A percentile compares a stretch with the other conserved stretches of the same genome.
phyloP scores from a whole-genome alignment of 1,140 invertebrate species.

The Cydia strobilella region DNA sequence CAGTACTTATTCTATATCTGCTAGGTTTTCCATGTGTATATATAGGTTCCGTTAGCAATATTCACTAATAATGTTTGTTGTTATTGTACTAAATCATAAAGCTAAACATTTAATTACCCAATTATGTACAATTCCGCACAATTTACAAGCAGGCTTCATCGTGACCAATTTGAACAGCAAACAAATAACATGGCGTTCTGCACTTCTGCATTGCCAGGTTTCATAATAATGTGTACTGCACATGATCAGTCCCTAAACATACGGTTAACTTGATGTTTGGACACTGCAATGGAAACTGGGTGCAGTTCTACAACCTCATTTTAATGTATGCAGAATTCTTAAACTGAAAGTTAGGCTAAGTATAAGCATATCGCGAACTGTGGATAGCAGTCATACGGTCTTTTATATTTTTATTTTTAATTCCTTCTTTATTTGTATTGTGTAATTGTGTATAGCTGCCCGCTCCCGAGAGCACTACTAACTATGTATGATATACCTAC shows the following conservation, averaged over 20 bases:
- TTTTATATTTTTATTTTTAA: no score
- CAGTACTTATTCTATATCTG: no score
- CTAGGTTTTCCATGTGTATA: no score
- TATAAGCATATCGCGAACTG: no score
- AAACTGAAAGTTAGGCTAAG: no score
- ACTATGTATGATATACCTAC: no score
- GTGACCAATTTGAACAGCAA: slow-evolving; percentile 13
- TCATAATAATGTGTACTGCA: background rate
- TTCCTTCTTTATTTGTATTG: no score
- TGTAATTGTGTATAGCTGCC: no score
- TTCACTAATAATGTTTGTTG: background rate
- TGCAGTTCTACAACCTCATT: background rate
- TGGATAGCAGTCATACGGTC: no score
- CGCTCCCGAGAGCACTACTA: no score
- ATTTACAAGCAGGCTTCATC: slow-evolving; percentile 25
- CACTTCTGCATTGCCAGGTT: background rate
- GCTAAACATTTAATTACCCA: slow-evolving; percentile 13
- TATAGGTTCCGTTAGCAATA: no score
- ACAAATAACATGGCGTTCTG: slow-evolving; percentile 22
- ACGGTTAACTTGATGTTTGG: background rate
- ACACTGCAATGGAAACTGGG: background rate
- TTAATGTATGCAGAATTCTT: background rate
- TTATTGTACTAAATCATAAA: background rate
- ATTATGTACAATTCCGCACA: slow-evolving; percentile 20
- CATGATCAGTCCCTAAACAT: background rate